Evolutionary conservation across 2,888 invertebrate species (phyloP).

Genomic region (Leptopilina myrica): DNA sequence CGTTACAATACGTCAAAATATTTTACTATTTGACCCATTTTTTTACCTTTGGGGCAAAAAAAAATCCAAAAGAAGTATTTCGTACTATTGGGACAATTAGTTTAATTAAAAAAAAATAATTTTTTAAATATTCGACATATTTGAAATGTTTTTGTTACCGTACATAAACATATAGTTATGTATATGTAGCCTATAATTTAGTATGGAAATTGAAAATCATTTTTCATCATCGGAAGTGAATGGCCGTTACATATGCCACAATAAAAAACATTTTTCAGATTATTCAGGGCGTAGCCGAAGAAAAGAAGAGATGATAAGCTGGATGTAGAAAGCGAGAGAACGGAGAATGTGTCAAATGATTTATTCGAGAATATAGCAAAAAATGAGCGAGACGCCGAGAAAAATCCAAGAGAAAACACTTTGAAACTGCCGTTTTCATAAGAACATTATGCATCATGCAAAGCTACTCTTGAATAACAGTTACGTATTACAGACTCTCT

Average conservation of each 20-base stretch:
- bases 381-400: conserved; percentile 46
- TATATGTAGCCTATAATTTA: neutral
- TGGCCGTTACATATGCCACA: conserved; percentile 9
- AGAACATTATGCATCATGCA: conserved; percentile 37
- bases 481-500: conserved; percentile 29
- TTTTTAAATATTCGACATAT: too few species aligned
- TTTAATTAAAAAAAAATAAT: too few species aligned
- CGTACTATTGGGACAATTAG: too few species aligned
- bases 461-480: conserved; percentile 39
- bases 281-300: conserved; percentile 21
- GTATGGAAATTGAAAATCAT: neutral
- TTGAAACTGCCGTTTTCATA: conserved; percentile 47
- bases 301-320: conserved; percentile 32
- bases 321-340: conserved; percentile 35
- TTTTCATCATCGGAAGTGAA: conserved; percentile 15
- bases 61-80: too few species aligned
- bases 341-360: conserved; percentile 43
- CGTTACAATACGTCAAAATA: too few species aligned
- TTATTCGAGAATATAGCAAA: conserved; percentile 47
- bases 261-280: conserved; percentile 29
- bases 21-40: too few species aligned
- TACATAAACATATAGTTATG: neutral
- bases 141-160: neutral
- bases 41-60: too few species aligned
- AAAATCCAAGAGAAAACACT: conserved; percentile 48